Percentiles rank a stretch among this genome's conserved stretches.
These are phyloP conservation scores for Listronotus oregonensis DNA, from an alignment of 1,140 invertebrate genomes.

Conservation along the genomic window DNA sequence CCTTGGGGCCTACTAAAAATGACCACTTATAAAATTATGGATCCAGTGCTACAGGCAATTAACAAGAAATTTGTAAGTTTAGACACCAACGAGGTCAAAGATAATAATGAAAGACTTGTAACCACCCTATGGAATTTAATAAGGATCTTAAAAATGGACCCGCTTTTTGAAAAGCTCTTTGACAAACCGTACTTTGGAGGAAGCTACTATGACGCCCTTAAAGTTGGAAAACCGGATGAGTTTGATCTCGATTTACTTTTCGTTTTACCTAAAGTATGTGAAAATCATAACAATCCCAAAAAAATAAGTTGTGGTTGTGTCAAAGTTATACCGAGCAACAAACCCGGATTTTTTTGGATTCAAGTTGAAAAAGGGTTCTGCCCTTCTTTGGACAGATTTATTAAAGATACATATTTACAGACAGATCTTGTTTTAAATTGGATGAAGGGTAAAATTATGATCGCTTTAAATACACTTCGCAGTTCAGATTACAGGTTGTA, in stretches of 20 bases:
- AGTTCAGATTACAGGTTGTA: not conserved
- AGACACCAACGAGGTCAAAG: not conserved
- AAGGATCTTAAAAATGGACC: slow-evolving; percentile 47
- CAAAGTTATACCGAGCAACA: slow-evolving; percentile 17
- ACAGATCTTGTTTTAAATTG: slow-evolving; percentile 40
- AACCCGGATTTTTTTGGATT: slow-evolving; percentile 34
- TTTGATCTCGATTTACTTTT: slow-evolving; percentile 63
- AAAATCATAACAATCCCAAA: slow-evolving; percentile 15
- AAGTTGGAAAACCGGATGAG: slow-evolving; percentile 60
- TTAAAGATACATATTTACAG: slow-evolving; percentile 33
- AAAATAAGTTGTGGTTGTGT: slow-evolving; percentile 9
- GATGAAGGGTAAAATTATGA: slow-evolving; percentile 43
- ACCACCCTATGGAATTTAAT: slow-evolving; percentile 11
- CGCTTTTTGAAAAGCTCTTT: slow-evolving; percentile 48
- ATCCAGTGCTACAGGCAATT: not conserved
- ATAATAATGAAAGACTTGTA: not conserved
- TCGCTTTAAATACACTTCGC: slow-evolving; percentile 29
- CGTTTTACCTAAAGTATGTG: slow-evolving; percentile 49
- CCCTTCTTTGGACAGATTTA: slow-evolving; percentile 18
- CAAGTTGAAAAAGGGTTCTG: slow-evolving; percentile 27
- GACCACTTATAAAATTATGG: not conserved
- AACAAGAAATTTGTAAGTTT: not conserved
- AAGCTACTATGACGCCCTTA: slow-evolving; percentile 61
- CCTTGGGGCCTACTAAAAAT: no score
- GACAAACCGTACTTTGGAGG: slow-evolving; percentile 58